Evolutionary conservation across 2,888 invertebrate species (phyloP).

Genomic region (Polyommatus icarus): DNA sequence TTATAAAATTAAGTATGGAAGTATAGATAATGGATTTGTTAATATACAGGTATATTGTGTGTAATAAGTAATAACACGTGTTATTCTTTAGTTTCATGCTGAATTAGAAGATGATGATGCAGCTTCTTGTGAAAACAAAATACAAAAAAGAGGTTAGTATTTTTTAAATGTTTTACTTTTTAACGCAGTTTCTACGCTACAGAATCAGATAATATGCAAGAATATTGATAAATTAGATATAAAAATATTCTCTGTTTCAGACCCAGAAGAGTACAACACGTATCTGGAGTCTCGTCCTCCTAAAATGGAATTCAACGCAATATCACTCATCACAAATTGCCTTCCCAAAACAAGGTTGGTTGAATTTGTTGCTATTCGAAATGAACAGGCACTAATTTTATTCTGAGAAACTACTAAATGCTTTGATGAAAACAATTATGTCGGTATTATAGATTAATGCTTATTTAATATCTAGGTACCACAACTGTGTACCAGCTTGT

Average conservation of each 20-base stretch:
- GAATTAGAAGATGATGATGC: slow-evolving; percentile 77
- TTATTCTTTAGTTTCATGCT: slow-evolving; percentile 84
- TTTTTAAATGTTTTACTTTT: not conserved
- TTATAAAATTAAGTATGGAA: no score
- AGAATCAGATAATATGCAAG: no score
- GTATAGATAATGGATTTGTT: not conserved
- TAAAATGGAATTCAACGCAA: slow-evolving; percentile 84
- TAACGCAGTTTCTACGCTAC: no score
- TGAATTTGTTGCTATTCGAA: not conserved
- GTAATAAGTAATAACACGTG: not conserved
- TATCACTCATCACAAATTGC: slow-evolving; percentile 80
- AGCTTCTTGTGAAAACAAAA: slow-evolving; percentile 48
- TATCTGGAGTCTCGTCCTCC: slow-evolving; percentile 83
- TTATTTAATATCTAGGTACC: no score
- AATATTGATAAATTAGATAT: not conserved
- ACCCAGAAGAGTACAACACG: slow-evolving; percentile 82
- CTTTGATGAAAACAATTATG: no score
- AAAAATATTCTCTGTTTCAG: slow-evolving; percentile 47
- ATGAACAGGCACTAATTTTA: not conserved
- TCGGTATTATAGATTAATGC: no score
- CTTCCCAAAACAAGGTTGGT: slow-evolving; percentile 79
- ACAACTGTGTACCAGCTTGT: no score
- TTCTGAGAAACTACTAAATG: no score
- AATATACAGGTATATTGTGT: not conserved
- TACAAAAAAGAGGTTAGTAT: slow-evolving; percentile 56